Evolutionary conservation across 2,888 invertebrate genomes (phyloP).

Genomic region (Leptinotarsa haldemani): DNA sequence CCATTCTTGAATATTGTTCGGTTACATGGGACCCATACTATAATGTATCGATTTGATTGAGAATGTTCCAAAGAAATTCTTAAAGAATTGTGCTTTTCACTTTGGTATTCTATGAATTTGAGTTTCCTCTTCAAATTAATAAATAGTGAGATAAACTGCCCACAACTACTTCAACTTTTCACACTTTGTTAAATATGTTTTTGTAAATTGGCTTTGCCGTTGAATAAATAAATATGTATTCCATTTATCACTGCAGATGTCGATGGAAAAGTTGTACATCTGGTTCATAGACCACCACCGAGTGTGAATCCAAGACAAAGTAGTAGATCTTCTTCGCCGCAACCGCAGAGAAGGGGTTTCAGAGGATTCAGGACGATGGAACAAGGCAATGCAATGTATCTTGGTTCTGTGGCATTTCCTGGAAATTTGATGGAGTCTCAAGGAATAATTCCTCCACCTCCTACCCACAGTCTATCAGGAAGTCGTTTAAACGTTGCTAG

Average conservation of each 20-base stretch:
- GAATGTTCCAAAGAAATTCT: too few relatives aligned
- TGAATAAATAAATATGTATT: background rate
- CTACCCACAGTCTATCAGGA: conserved; percentile 67
- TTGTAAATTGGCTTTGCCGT: too few relatives aligned
- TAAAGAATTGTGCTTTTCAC: too few relatives aligned
- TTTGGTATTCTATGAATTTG: too few relatives aligned
- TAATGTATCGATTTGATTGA: too few relatives aligned
- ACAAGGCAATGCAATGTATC: conserved; percentile 69
- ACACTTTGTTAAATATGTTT: too few relatives aligned
- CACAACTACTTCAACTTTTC: too few relatives aligned
- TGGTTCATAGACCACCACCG: conserved; percentile 90
- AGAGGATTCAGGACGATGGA: conserved; percentile 52
- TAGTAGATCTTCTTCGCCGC: conserved; percentile 53
- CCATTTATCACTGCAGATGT: conserved; percentile 73
- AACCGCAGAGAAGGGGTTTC: conserved; percentile 52
- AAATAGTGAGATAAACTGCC: too few relatives aligned
- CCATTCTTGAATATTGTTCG: too few relatives aligned
- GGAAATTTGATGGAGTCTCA: conserved; percentile 65
- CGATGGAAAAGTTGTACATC: conserved; percentile 91
- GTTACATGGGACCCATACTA: too few relatives aligned
- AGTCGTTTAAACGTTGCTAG: conserved; percentile 68
- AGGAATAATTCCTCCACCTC: conserved; percentile 66
- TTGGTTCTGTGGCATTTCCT: conserved; percentile 72
- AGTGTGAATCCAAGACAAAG: conserved; percentile 52
- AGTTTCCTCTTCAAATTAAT: too few relatives aligned